Conservation (phyloP, 2,797 vertebrate genomes). For the Xenopus petersii region DNA sequence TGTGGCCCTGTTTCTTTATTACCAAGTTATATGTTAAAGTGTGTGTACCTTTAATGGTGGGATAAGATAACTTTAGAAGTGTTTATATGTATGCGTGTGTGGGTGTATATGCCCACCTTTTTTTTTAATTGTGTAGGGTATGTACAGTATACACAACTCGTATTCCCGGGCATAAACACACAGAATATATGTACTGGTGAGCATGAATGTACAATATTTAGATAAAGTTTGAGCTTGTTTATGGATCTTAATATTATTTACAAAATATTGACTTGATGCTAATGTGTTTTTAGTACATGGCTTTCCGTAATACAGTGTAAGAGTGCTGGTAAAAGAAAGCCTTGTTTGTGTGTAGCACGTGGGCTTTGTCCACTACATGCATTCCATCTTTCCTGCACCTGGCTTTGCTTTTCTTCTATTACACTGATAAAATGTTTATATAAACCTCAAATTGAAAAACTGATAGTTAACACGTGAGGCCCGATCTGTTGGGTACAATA, state of each 20-base stretch:
- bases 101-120: neutral
- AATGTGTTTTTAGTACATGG: neutral
- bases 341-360: neutral
- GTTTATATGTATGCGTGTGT: too few species aligned
- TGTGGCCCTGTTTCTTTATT: too few species aligned
- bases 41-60: too few species aligned
- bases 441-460: too few species aligned
- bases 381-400: neutral
- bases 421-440: constrained; percentile 1
- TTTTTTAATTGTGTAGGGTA: constrained; percentile 12
- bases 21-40: too few species aligned
- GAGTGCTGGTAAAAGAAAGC: neutral
- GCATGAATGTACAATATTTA: constrained; percentile 5
- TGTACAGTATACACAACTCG: constrained; percentile 22
- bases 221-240: constrained; percentile 6
- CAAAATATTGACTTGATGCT: constrained; percentile 6
- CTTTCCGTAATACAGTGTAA: neutral
- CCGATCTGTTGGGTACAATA: too few species aligned
- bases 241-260: constrained; percentile 12
- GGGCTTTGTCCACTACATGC: neutral
- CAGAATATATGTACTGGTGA: constrained; percentile 20
- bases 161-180: constrained; percentile 12
- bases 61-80: too few species aligned
- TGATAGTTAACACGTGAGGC: too few species aligned
- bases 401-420: neutral